Base-by-base conservation (phyloP, 2,888 invertebrate genomes). In the Parascotia fuliginaria region DNA sequence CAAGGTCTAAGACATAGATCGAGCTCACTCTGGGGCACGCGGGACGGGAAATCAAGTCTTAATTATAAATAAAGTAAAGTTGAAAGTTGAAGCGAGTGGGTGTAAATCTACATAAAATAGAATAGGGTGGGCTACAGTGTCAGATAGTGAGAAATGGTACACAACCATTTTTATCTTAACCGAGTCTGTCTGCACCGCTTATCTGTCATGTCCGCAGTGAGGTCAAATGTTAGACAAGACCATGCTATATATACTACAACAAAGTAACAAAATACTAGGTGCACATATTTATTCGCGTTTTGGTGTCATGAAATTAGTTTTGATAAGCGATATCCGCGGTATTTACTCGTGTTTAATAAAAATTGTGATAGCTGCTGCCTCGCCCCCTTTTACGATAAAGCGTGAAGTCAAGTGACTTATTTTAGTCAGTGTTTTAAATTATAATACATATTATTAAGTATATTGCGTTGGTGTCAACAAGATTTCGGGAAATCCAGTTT, bases 1-100 rank as follows among this genome's bases (percentile, higher is more conserved):
- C 89, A 86, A 82, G 89, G 83, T 91, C 91, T 91, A 78, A 65
- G 73, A 66, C 62, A 87, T 87, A 91, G 91, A 91, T 81, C 87
- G 75, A 83, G 90, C 79, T 79, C 90, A 91, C 86, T 73, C 73
- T 74, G 81, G 80, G 78, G 75, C 69, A 78, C 78, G 80, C 69
- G 62, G 73, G 37, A 56, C 70, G 52, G 50, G 51, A 67, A 65
- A 61, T 70, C 73, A 72, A 60, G 70, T 70, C 65, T 61, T 73
- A 72, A 72, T 72, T 74, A 61, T 64, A 67, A 65, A 60, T 66
- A 68, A 58, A 47, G 43, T 61, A 58, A 64, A 68, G 51, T 72
- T 59, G 53, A 55, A 62, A 72, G 64, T 72, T 69, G 59, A 45
- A 83, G 82, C 83, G 59, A 59, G 79, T 76, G 80, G 65, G 77